These are phyloP conservation scores for Heliconius hortense DNA, from an alignment of 2,888 invertebrate species.

Conservation along the genomic window DNA sequence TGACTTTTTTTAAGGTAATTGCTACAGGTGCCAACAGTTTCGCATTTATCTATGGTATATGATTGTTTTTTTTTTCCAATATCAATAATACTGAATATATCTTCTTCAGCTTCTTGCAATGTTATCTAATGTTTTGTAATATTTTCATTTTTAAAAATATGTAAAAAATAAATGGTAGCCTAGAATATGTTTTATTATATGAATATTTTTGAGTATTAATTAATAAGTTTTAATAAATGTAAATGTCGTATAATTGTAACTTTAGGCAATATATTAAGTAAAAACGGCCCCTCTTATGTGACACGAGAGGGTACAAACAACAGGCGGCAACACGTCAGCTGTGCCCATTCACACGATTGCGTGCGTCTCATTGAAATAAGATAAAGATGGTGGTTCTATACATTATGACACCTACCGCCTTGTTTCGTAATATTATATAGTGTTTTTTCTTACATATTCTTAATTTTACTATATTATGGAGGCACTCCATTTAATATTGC, in stretches of 20 bases:
- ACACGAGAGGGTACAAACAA: constrained; percentile 27
- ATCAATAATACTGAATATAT: not conserved
- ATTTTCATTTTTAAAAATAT: too few relatives aligned
- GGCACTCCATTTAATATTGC: not conserved
- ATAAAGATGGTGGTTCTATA: constrained; percentile 25
- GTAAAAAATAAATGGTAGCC: too few relatives aligned
- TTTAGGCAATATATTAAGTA: not conserved
- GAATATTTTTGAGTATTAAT: not conserved
- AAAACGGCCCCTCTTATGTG: constrained; percentile 17
- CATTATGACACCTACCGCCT: constrained; percentile 14
- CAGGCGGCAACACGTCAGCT: constrained; percentile 25
- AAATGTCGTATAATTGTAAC: not conserved
- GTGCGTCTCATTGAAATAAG: constrained; percentile 34
- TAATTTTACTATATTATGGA: not conserved
- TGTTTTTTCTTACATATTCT: not conserved
- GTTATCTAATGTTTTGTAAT: not conserved
- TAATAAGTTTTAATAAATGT: not conserved
- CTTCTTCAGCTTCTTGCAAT: not conserved
- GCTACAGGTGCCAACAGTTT: constrained; percentile 33
- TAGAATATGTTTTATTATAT: too few relatives aligned
- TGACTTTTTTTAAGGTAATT: constrained; percentile 36
- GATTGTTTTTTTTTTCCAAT: not conserved
- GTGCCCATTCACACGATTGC: constrained; percentile 40
- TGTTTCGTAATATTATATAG: constrained; percentile 17
- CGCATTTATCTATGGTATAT: constrained; percentile 2